A percentile compares a stretch with the other conserved stretches of the same genome.
Conservation (phyloP, 2,888 invertebrate genomes). For the Carterocephalus palaemon region DNA sequence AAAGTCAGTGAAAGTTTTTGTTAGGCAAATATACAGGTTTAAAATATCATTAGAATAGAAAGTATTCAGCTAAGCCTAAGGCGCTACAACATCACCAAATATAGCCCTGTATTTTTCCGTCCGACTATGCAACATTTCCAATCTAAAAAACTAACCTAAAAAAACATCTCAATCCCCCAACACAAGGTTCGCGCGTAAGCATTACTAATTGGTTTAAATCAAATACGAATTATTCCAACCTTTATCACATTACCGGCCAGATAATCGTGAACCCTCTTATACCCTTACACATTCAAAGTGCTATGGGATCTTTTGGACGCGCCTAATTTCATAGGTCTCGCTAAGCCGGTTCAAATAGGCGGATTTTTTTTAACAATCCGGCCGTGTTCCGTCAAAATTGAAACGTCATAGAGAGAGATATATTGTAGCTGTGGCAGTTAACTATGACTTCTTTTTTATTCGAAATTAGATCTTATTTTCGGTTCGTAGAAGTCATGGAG, state of each 20-base stretch:
- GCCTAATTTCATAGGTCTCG: constrained; percentile 33
- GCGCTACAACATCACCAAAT: neutral
- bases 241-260: constrained; percentile 45
- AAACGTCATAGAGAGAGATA: constrained; percentile 61
- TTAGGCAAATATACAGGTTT: no score
- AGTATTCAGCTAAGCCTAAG: neutral
- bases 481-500: neutral
- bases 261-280: constrained; percentile 34
- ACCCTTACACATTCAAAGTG: constrained; percentile 25
- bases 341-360: constrained; percentile 42
- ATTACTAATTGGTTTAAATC: constrained; percentile 75
- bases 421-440: constrained; percentile 6
- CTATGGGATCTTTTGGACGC: constrained; percentile 21
- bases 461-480: constrained; percentile 3
- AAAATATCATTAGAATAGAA: no score
- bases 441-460: neutral
- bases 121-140: constrained; percentile 36
- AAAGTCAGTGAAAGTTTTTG: no score
- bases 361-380: constrained; percentile 35
- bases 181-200: constrained; percentile 68
- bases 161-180: constrained; percentile 45
- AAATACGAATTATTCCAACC: constrained; percentile 65
- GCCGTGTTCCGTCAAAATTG: constrained; percentile 57
- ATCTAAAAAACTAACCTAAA: constrained; percentile 40
- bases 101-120: constrained; percentile 38